Base-by-base conservation (phyloP, 2,797 vertebrate genomes). In the Chanos chanos region DNA sequence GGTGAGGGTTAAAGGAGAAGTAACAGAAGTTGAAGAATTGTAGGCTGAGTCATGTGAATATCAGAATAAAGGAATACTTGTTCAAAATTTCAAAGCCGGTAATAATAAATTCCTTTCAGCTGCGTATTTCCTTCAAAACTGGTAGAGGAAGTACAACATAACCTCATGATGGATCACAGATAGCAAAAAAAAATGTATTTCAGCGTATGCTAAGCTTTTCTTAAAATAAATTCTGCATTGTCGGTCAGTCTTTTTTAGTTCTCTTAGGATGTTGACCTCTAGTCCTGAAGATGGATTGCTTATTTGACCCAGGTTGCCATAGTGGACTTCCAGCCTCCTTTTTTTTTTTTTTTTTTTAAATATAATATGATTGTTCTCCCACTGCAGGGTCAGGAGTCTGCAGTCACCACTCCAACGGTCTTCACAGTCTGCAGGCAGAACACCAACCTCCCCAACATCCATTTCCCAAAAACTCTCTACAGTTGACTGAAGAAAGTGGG, bases 141-240 rank as follows among this genome's bases (percentile, higher is more conserved):
- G 28, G 43, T 21, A 41, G 48, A 68, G 75, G 50, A 76, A 68
- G 43, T 31, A n/a, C 59, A 69, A 64, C 64, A 63, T 51, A 67
- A 67, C 51, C 19, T 34, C 80, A 75, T 76, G 76, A 81, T 77
- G 50, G 70, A 76, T 52, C 48, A 44, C 36, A 66, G 51, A 41
- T 59, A 25, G n/a, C n/a, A n/a, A n/a, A n/a, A 41, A 61, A 50
- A 30, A 18, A 66, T 64, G 64, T 53, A 50, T 66, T 70, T 59
- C 33, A 47, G 51, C 61, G 48, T 36, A 82, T 82, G 74, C 18
- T 45, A 77, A 79, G 73, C 45, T 47, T 71, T 76, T 73, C 75
- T 61, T 51, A 66, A 79, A 86, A 85, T 84, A 83, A 84, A 86
- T 80, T 76, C 61, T 43, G 55, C 74, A 82, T 87, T 86, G 85